These are phyloP conservation scores for Agraylea sexmaculata DNA, from an alignment of 1,140 invertebrate genomes.

Conservation along the genomic window DNA sequence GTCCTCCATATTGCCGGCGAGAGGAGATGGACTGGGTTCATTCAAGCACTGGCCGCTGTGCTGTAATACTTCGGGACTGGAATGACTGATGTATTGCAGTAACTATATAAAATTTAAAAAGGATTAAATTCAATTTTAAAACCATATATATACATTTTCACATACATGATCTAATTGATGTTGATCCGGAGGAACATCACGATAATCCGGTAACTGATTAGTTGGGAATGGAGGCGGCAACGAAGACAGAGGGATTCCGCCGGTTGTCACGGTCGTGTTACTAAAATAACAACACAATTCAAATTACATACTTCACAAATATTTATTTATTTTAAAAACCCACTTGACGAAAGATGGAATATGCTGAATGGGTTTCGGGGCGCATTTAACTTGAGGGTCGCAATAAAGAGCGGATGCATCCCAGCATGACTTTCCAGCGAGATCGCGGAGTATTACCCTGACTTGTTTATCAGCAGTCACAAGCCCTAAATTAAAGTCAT, in stretches of 20 bases:
- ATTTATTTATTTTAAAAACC: not conserved
- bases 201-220: constrained; percentile 65
- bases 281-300: constrained; percentile 10
- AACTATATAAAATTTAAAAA: constrained; percentile 43
- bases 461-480: constrained; percentile 59
- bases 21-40: constrained; percentile 54
- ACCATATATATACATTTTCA: constrained; percentile 20
- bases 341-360: constrained; percentile 29
- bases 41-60: constrained; percentile 57
- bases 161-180: constrained; percentile 89
- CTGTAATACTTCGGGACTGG: constrained; percentile 80
- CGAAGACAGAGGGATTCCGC: constrained; percentile 35
- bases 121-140: not conserved
- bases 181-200: constrained; percentile 74
- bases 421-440: constrained; percentile 96
- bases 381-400: constrained; percentile 40
- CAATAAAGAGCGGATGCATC: constrained; percentile 84
- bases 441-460: constrained; percentile 75
- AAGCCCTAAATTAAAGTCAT: constrained; percentile 33
- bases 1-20: constrained; percentile 58
- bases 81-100: constrained; percentile 80
- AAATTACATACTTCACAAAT: constrained; percentile 2
- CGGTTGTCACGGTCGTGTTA: constrained; percentile 15
- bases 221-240: constrained; percentile 42
- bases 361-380: constrained; percentile 25